phyloP scores from a whole-genome alignment of 2,888 invertebrate species.

The Gasteruption jaculator region DNA sequence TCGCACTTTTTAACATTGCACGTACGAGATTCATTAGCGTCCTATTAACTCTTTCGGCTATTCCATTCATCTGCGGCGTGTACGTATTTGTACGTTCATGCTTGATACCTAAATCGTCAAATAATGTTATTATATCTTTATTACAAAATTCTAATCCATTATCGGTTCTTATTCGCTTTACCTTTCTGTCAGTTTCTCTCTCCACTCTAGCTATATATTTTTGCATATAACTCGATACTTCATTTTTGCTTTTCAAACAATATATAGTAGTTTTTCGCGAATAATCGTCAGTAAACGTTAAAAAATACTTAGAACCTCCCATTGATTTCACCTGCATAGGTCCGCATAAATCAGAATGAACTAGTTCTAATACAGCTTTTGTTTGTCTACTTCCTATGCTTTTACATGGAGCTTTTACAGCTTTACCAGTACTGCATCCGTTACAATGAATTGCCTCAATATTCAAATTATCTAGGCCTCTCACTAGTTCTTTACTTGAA shows the following conservation, averaged over 20 bases:
- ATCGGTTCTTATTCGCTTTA: constrained; percentile 9
- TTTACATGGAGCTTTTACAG: constrained; percentile 6
- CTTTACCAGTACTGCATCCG: constrained; percentile 1
- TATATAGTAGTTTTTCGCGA: constrained; percentile 10
- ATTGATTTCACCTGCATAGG: constrained; percentile 8
- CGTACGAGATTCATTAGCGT: constrained; percentile 3
- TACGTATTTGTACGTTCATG: not conserved
- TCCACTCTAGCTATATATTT: constrained; percentile 6
- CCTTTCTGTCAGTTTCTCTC: constrained; percentile 3
- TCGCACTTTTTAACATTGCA: not conserved
- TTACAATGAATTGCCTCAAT: not conserved
- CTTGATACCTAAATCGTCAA: constrained; percentile 1
- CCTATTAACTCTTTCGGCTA: not conserved
- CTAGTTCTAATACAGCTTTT: constrained; percentile 6
- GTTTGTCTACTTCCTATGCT: not conserved
- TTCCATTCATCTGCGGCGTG: not conserved
- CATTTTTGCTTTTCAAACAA: constrained; percentile 6
- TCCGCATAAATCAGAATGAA: constrained; percentile 8
- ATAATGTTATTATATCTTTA: not conserved
- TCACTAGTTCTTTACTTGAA: not conserved
- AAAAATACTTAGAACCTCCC: constrained; percentile 7
- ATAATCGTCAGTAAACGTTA: constrained; percentile 9
- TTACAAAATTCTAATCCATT: constrained; percentile 9
- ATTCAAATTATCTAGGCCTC: constrained; percentile 1
- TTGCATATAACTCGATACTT: not conserved